Percentiles rank a stretch among this genome's conserved stretches.
Evolutionary conservation across 2,797 vertebrate species (phyloP).

Genomic region (Argya squamiceps): DNA sequence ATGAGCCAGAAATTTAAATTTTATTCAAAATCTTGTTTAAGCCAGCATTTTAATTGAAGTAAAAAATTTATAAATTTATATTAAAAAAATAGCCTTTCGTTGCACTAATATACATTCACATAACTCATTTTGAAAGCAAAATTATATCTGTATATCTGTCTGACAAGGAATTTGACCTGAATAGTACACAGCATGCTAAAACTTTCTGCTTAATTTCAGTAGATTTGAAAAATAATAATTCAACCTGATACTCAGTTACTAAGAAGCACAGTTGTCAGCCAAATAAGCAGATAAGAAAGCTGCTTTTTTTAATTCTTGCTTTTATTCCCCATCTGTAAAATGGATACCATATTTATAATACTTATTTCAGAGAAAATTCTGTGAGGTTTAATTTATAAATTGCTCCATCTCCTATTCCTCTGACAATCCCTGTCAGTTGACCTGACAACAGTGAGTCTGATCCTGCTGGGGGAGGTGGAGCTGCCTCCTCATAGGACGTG

Average conservation of each 20-base stretch:
- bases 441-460: background rate
- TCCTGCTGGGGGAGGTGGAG: background rate
- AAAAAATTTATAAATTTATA: background rate
- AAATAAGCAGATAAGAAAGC: background rate
- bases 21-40: background rate
- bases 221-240: background rate
- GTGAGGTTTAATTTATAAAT: background rate
- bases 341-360: background rate
- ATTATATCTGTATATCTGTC: background rate
- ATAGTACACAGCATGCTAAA: background rate
- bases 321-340: background rate
- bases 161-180: background rate
- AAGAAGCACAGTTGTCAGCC: background rate
- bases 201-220: background rate
- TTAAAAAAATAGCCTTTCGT: background rate
- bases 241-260: background rate
- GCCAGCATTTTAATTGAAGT: background rate
- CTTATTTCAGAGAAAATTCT: background rate
- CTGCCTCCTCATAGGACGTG: background rate
- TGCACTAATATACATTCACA: background rate
- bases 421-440: background rate
- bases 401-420: background rate
- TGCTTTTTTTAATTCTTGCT: background rate
- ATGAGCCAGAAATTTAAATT: conserved; percentile 13
- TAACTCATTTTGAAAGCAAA: background rate